Evolutionary conservation across 2,888 invertebrate species (phyloP), one percentile per base, ranked within the genome.

Genomic region (Tiliacea citrago): DNA sequence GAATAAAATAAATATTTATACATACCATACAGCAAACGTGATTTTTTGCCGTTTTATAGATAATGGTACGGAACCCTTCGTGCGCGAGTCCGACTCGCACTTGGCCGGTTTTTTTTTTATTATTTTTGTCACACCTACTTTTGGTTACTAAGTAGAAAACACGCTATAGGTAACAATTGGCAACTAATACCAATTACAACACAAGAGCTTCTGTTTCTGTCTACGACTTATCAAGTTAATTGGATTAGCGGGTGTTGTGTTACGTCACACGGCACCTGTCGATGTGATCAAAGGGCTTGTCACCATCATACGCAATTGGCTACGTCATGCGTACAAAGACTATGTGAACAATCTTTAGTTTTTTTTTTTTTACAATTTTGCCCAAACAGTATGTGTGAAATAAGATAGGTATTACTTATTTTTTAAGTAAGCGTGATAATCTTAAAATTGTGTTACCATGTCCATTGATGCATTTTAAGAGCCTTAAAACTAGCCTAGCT

Each of bases 231-330:
- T 74, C 79, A 68, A 51, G 66, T 69, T 84, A 75, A 85, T 77
- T 84, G 67, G 62, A 86, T 85, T 86, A 85, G 73, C 66, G 62
- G 58, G 68, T 68, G 73, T 75, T 70, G 68, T 35, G 60, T 79
- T 82, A 79, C 86, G 81, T 81, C 77, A 79, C 57, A 49, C 58
- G 51, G 42, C 29, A 74, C 76, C 71, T 74, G 82, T 75, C 85
- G 58, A 68, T 63, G 51, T 66, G 66, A 74, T 82, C 87, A 88
- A 88, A 87, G 79, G 68, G 55, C 74, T 58, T 78, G 86, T 87
- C 87, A 81, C 72, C 51, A 66, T 68, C 87, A 77, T 24, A 73
- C 77, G 60, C 77, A 76, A 79, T 84, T 75, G 75, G 74, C 21
- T 72, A 80, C 80, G 72, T 77, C 83, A 68, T 47, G 62, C 47